phyloP scores from a whole-genome alignment of 2,113 vertebrate genomes.

The Dascyllus trimaculatus region DNA sequence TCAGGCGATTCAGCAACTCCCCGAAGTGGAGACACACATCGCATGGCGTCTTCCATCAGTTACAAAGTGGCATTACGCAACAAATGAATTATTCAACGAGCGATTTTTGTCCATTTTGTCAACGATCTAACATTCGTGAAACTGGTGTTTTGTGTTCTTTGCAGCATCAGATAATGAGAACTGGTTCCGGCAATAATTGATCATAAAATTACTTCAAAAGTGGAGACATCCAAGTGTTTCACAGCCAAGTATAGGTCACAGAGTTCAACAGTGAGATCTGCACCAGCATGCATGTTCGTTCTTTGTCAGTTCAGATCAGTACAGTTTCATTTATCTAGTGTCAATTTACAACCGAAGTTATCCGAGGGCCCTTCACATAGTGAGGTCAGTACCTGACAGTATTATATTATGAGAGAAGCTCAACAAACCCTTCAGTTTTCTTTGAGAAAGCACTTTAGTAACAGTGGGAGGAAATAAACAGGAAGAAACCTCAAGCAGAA shows the following conservation, averaged over 20 bases:
- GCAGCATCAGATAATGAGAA: not conserved
- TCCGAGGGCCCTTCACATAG: too few species aligned
- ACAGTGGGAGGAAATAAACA: too few species aligned
- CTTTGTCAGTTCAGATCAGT: too few species aligned
- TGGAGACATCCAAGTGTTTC: not conserved
- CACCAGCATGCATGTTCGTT: too few species aligned
- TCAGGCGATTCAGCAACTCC: conserved; percentile 15
- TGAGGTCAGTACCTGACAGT: too few species aligned
- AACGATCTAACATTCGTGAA: not conserved
- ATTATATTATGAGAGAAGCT: too few species aligned
- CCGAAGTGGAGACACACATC: conserved; percentile 10
- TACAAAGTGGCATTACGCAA: not conserved
- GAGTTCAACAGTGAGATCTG: not conserved
- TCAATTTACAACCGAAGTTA: too few species aligned
- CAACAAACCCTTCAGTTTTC: too few species aligned
- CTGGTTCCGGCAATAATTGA: not conserved
- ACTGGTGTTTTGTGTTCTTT: not conserved
- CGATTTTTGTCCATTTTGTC: not conserved
- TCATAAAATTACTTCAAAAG: not conserved
- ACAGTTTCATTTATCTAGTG: too few species aligned
- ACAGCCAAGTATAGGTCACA: not conserved
- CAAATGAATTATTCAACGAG: not conserved
- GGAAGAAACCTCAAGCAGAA: too few species aligned
- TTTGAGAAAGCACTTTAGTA: too few species aligned
- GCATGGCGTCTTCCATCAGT: not conserved